phyloP scores from a whole-genome alignment of 2,888 invertebrate species.

The Leptopilina drosophilae region DNA sequence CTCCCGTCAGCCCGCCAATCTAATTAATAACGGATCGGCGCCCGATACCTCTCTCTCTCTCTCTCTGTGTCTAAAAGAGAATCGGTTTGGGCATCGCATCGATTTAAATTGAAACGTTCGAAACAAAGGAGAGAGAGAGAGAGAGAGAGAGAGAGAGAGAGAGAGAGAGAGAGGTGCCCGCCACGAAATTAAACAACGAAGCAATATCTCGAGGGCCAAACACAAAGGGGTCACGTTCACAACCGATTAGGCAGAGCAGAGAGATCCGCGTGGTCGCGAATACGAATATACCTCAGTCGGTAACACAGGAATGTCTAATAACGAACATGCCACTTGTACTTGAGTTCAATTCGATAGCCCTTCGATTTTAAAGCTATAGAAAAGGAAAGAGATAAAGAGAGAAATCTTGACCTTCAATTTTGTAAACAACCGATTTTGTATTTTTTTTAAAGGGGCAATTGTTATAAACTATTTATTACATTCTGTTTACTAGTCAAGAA shows the following conservation, averaged over 20 bases:
- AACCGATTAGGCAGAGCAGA: constrained; percentile 69
- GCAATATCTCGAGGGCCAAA: constrained; percentile 71
- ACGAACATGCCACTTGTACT: constrained; percentile 59
- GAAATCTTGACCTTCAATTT: no score
- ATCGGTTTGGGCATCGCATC: constrained; percentile 59
- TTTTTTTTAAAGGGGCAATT: no score
- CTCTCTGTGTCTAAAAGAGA: constrained; percentile 36
- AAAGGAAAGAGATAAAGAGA: no score
- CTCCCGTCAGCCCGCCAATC: constrained; percentile 64
- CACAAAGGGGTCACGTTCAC: constrained; percentile 73
- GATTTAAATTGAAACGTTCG: constrained; percentile 75
- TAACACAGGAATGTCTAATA: constrained; percentile 72
- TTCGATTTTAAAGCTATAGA: background rate
- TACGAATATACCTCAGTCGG: constrained; percentile 53
- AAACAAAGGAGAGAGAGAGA: constrained; percentile 67
- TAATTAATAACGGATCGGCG: constrained; percentile 76
- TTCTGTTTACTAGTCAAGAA: no score
- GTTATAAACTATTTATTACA: no score
- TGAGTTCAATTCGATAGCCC: background rate
- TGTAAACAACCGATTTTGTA: no score
- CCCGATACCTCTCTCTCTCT: constrained; percentile 60
- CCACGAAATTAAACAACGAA: constrained; percentile 73
- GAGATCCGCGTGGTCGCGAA: constrained; percentile 56
- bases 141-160: constrained; percentile 41
- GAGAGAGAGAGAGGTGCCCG: constrained; percentile 57